Base-by-base conservation (phyloP, 2,797 vertebrate species). In the Borostomias antarcticus region DNA sequence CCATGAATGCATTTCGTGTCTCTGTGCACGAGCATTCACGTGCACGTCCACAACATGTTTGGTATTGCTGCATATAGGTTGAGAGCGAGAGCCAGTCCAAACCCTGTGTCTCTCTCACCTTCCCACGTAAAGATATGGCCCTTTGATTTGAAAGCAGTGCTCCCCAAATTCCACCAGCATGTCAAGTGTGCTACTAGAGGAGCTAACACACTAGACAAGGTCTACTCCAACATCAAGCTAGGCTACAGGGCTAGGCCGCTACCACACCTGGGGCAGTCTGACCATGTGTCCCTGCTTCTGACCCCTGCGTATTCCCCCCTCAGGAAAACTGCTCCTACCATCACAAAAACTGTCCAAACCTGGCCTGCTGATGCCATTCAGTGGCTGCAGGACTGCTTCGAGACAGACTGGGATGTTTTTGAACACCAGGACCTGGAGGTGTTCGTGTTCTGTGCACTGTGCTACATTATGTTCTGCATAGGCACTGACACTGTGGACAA, bases 381-480 rank as follows among this genome's bases (percentile, higher is more conserved):
- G 4, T 45, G 62, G 43, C 65, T 72, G 32, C 40, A 76, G 29
- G 56, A 76, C 59, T 68, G 60, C 17, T 71, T 68, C 13, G 26
- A 28, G 0, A 72, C 69, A 0, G 2, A 60, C 33, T 60, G 69
- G 69, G 33, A 52, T 0, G 23, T 58, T 25, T 75, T 67, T 52
- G 50, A 64, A 47, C 26, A 65, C 11, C 1, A 23, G 21, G 67
- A 68, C 47, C 29, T 69, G 54, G 56, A 68, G 6, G 25, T 21
- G 5, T 64, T 25, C 28, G 68, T 60, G n/a, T 45, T 59, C 7
- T 51, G 5, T 61, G 64, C 72, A 0, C 61, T 72, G 23, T 56
- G 45, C 32, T 72, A 69, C 21, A 69, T 76, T 5, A 58, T 57
- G n/a, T 4, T 32, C 52, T 69, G 62, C n/a, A 58, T 25, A 10